Evolutionary conservation across 2,113 vertebrate species (phyloP), one percentile per base, ranked within the genome.

Genomic region (Anoplopoma fimbria): DNA sequence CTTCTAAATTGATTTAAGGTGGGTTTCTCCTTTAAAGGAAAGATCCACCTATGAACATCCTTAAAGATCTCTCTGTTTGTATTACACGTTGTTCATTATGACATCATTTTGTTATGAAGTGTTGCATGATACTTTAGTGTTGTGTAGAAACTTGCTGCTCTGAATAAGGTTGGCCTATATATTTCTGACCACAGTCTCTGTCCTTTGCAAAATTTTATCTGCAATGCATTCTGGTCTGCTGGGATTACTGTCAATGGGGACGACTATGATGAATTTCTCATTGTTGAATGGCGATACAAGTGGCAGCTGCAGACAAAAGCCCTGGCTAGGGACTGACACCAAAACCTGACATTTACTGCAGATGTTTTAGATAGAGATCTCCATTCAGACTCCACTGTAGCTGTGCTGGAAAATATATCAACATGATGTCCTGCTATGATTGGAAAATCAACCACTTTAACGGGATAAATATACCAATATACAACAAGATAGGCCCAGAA

Each of bases 281-380:
- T 36, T 58, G 61, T 72, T 84, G 72, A 87, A 77, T 27, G 23
- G n/a, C 1, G 17, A 55, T 31, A 63, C 60, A 86, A 79, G 29
- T 61, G 77, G 53, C 60, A 77, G 71, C 68, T 33, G 67, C 68
- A 67, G 45, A 88, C 68, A 79, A 75, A 82, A 69, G 40, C 51
- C 34, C 19, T 58, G 47, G 8, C 13, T 75, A 21, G 63, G 62
- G 53, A 34, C 25, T 55, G 67, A 85, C 67, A 85, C 49, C 36
- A 47, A 82, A 87, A 86, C 45, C 75, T 71, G 77, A 85, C 72
- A 75, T 85, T 82, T 77, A 63, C 82, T 9, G 6, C 78, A 77
- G 77, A 82, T 77, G 69, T 80, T 77, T 75, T 7, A 71, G 81
- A 88, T 88, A 33, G 33, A 76, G 80, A 87, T 63, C 29, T 23